phyloP scores from a whole-genome alignment of 2,113 vertebrate genomes.

The Periophthalmus modestus region DNA sequence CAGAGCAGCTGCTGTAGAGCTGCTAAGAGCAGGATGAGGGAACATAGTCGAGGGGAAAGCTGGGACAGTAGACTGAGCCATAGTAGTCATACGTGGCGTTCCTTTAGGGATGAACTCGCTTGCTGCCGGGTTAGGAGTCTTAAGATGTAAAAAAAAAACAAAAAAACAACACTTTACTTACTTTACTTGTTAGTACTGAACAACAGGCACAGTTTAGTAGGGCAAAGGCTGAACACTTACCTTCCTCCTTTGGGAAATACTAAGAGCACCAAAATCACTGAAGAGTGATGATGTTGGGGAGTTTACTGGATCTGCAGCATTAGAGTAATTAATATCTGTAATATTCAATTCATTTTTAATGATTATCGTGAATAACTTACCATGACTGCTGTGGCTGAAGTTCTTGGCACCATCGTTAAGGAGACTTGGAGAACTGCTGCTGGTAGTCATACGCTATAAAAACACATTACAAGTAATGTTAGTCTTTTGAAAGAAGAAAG shows the following conservation, averaged over 20 bases:
- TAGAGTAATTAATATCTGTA: background rate
- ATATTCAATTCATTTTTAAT: conserved; percentile 6
- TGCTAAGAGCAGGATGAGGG: conserved; percentile 88
- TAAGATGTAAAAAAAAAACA: conserved; percentile 10
- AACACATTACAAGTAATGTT: conserved; percentile 18
- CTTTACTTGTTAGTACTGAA: background rate
- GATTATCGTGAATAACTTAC: conserved; percentile 72
- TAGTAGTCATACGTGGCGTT: conserved; percentile 89
- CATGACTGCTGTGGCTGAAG: conserved; percentile 87
- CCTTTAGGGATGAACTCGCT: conserved; percentile 98
- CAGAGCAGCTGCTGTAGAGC: conserved; percentile 87
- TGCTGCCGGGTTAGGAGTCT: conserved; percentile 97
- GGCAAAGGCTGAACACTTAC: conserved; percentile 71
- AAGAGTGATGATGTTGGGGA: conserved; percentile 94
- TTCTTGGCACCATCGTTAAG: conserved; percentile 98
- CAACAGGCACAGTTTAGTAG: background rate
- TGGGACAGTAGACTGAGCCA: conserved; percentile 90
- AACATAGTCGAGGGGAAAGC: conserved; percentile 94
- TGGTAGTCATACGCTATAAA: conserved; percentile 94
- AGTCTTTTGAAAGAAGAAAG: background rate
- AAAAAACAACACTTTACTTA: background rate
- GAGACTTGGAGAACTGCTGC: conserved; percentile 98
- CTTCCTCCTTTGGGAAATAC: conserved; percentile 96
- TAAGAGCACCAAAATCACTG: conserved; percentile 97
- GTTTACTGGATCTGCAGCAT: conserved; percentile 86